Conservation (phyloP, 2,797 vertebrate genomes). For the Cephalopachus bancanus region DNA sequence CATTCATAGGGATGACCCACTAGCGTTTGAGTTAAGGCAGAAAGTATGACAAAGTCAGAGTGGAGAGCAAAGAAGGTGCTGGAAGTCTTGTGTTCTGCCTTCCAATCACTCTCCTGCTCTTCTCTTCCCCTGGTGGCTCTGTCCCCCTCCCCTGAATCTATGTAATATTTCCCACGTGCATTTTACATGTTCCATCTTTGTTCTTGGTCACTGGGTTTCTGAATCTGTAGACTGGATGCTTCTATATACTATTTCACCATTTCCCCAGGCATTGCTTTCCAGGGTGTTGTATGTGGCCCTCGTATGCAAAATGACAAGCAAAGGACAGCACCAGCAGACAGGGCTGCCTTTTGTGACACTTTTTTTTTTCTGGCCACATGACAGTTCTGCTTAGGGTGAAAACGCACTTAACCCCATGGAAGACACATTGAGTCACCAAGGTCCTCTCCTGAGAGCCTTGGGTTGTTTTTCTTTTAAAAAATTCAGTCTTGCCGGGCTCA, state of each 20-base stretch:
- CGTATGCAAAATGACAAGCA: background rate
- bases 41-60: too few species aligned
- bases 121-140: background rate
- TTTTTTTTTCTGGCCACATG: background rate
- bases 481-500: background rate
- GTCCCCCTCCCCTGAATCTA: background rate
- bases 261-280: background rate
- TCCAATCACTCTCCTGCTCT: background rate
- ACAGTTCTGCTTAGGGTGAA: constrained; percentile 51
- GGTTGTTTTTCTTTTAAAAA: background rate
- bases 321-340: background rate
- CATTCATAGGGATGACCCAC: background rate
- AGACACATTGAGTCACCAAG: background rate
- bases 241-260: background rate
- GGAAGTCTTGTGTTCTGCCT: background rate
- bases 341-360: background rate
- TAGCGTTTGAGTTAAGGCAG: background rate
- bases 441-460: constrained; percentile 48
- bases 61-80: background rate
- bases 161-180: background rate
- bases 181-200: background rate
- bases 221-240: background rate
- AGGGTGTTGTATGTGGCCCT: background rate
- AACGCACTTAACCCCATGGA: constrained; percentile 61
- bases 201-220: background rate